phyloP scores from a whole-genome alignment of 2,797 vertebrate species.

The Sebastes kiyomatsui region DNA sequence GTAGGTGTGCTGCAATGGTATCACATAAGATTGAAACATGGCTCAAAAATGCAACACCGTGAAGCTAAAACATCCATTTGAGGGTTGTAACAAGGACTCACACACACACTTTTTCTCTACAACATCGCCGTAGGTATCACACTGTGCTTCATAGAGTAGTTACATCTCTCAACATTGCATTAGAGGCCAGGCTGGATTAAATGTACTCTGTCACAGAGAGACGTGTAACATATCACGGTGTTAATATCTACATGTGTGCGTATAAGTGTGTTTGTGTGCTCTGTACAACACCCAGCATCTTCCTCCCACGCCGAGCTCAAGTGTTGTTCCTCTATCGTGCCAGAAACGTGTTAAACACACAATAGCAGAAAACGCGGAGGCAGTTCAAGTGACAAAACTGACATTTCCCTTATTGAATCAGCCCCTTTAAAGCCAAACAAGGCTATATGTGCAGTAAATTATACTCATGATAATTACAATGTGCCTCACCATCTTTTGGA shows the following conservation, averaged over 20 bases:
- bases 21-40: constrained; percentile 53
- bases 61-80: constrained; percentile 57
- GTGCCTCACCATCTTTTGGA: constrained; percentile 60
- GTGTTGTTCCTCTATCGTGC: constrained; percentile 47
- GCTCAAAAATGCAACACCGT: constrained; percentile 43
- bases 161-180: constrained; percentile 50
- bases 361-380: constrained; percentile 29
- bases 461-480: constrained; percentile 77
- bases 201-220: constrained; percentile 39
- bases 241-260: constrained; percentile 56
- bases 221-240: constrained; percentile 25
- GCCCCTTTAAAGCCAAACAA: constrained; percentile 51
- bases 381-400: constrained; percentile 29
- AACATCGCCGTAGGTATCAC: constrained; percentile 29
- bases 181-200: constrained; percentile 59
- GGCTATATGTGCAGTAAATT: constrained; percentile 61
- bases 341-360: constrained; percentile 47
- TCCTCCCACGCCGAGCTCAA: constrained; percentile 6
- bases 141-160: constrained; percentile 61
- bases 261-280: constrained; percentile 21
- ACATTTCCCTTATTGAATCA: constrained; percentile 32
- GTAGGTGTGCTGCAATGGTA: constrained; percentile 16
- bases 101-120: constrained; percentile 47
- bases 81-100: constrained; percentile 42
- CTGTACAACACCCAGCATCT: constrained; percentile 55